A percentile compares a stretch with the other conserved stretches of the same genome.
Evolutionary conservation across 2,113 vertebrate species (phyloP).

Genomic region (Felis catus): DNA sequence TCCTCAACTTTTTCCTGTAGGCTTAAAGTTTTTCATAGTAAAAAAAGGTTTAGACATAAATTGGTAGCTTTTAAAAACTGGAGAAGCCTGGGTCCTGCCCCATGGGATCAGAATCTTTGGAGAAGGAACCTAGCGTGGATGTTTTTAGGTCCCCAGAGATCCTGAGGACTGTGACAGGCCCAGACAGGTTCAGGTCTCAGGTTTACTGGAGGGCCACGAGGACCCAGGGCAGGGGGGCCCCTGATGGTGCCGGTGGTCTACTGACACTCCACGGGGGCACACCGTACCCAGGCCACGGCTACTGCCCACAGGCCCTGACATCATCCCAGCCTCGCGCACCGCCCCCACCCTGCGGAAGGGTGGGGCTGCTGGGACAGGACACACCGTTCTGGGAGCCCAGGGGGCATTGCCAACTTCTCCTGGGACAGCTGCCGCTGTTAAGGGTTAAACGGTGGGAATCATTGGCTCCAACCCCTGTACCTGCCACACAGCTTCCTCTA

Average conservation of each 20-base stretch:
- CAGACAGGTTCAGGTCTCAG: neutral
- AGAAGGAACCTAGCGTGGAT: neutral
- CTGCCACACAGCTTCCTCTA: neutral
- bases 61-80: neutral
- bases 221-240: neutral
- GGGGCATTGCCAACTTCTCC: neutral
- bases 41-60: conserved; percentile 1
- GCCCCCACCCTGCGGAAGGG: neutral
- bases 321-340: neutral
- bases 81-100: neutral
- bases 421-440: neutral
- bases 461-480: neutral
- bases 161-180: neutral
- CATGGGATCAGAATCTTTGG: neutral
- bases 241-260: neutral
- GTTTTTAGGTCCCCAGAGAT: neutral
- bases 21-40: neutral
- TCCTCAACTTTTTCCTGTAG: neutral
- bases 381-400: neutral
- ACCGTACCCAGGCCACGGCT: neutral
- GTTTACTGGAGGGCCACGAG: neutral
- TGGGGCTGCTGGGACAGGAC: conserved; percentile 30
- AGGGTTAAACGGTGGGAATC: neutral
- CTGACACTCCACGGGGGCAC: fast-evolving
- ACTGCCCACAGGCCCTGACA: neutral